Base-by-base conservation (phyloP, 2,797 vertebrate species). In the Bovichtus diacanthus region DNA sequence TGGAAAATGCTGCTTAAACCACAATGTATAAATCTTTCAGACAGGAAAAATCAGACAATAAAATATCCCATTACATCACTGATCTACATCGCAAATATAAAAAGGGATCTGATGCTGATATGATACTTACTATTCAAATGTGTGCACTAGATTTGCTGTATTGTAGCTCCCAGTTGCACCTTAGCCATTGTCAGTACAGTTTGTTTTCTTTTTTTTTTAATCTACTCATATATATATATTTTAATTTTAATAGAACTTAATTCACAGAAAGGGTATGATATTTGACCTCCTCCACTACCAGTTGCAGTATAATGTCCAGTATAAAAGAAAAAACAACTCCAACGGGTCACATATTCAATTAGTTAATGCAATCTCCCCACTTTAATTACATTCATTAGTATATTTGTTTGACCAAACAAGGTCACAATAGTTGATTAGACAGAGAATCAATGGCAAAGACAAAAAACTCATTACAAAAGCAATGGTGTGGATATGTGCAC, bases 381-480 rank as follows among this genome's bases (percentile, higher is more conserved):
- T 90, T 90, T 91, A 91, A 94, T 93, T 93, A 81, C 76, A 87
- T 89, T 90, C 87, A 92, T 93, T 91, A 92, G 66, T 81, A 87
- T 87, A 88, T 94, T 88, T 94, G 90, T 92, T 91, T 92, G 90
- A 88, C 90, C 92, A 93, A 88, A 92, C 89, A 94, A 94, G 93
- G 94, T 94, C 94, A 92, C 76, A 71, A 82, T 84, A 90, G 84
- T 88, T 93, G 90, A 93, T 92, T 87, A 86, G 82, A 85, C 71
- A 71, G 88, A 86, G 87, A 87, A 91, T 82, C 78, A 87, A 83
- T 88, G 79, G 68, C 90, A 87, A 86, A 88, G 88, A 88, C 84
- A 88, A 88, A 93, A 88, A 88, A 79, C 85, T 93, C 85, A 94
- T 94, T 94, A 94, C 74, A 67, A 89, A 89, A 82, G 87, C 91